These are phyloP conservation scores for Gortyna flavago DNA, from an alignment of 2,888 invertebrate genomes.

Conservation along the genomic window DNA sequence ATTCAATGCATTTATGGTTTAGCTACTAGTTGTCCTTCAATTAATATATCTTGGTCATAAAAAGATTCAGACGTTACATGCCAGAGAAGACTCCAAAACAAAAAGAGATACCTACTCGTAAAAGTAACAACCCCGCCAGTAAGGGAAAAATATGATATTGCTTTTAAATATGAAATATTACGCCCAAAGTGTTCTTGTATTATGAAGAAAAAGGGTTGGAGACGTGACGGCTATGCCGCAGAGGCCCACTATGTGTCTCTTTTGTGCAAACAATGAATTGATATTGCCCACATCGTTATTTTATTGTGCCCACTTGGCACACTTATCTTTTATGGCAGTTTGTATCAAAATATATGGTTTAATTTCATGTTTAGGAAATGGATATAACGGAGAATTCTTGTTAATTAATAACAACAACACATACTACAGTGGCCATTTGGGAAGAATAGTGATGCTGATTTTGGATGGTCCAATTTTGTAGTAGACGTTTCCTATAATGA, in stretches of 20 bases:
- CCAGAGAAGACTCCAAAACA: constrained; percentile 29
- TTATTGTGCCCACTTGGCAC: constrained; percentile 61
- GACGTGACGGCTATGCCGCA: constrained; percentile 80
- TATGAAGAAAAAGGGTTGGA: constrained; percentile 88
- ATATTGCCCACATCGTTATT: constrained; percentile 71
- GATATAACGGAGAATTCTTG: background rate
- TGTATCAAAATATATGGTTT: constrained; percentile 27
- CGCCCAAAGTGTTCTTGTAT: constrained; percentile 77
- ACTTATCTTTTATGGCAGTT: constrained; percentile 55
- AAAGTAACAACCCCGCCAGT: constrained; percentile 70
- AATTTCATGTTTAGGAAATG: background rate
- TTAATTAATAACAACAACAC: background rate
- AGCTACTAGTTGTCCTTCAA: background rate
- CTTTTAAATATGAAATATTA: constrained; percentile 88
- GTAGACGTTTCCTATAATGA: background rate
- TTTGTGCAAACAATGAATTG: constrained; percentile 85
- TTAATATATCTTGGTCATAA: background rate
- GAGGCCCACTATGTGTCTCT: constrained; percentile 79
- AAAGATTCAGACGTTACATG: constrained; percentile 33
- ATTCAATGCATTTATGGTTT: background rate
- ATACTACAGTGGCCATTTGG: background rate
- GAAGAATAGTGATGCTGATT: background rate
- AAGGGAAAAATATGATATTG: constrained; percentile 85
- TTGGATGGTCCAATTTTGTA: background rate
- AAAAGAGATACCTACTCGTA: constrained; percentile 60